Evolutionary conservation across 2,113 vertebrate genomes (phyloP).

Genomic region (Phasianus colchicus): DNA sequence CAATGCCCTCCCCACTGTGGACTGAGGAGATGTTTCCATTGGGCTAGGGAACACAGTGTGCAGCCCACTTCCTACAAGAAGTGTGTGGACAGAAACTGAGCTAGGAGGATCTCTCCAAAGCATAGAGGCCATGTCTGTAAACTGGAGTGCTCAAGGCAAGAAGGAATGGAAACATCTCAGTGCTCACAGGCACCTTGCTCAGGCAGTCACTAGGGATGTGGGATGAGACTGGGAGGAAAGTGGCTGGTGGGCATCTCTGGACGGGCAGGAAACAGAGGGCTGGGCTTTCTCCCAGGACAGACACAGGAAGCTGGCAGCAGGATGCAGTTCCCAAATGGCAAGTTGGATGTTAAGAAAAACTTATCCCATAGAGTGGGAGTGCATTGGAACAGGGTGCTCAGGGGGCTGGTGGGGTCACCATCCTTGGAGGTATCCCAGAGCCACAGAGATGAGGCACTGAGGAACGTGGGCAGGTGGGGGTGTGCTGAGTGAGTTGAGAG

Average conservation of each 20-base stretch:
- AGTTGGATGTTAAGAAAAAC: no score
- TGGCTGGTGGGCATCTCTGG: background rate
- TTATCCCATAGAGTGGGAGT: no score
- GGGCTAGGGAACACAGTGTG: accelerated
- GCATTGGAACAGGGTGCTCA: no score
- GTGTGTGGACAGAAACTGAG: background rate
- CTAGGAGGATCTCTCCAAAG: background rate
- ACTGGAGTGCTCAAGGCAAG: background rate
- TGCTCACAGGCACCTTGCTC: background rate
- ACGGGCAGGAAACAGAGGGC: background rate
- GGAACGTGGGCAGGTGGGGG: no score
- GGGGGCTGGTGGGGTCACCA: no score
- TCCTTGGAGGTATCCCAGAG: no score
- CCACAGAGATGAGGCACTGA: no score
- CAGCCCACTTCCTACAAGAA: background rate
- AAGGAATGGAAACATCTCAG: background rate
- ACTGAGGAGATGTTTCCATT: background rate
- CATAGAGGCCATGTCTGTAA: background rate
- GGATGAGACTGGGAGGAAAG: background rate
- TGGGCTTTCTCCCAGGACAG: background rate
- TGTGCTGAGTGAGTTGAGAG: no score
- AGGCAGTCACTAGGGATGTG: accelerated
- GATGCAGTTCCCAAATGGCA: background rate
- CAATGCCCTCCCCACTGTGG: background rate
- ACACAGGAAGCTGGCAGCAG: background rate